These are phyloP conservation scores for Helarctos malayanus DNA, from an alignment of 2,797 vertebrate species.

Conservation along the genomic window DNA sequence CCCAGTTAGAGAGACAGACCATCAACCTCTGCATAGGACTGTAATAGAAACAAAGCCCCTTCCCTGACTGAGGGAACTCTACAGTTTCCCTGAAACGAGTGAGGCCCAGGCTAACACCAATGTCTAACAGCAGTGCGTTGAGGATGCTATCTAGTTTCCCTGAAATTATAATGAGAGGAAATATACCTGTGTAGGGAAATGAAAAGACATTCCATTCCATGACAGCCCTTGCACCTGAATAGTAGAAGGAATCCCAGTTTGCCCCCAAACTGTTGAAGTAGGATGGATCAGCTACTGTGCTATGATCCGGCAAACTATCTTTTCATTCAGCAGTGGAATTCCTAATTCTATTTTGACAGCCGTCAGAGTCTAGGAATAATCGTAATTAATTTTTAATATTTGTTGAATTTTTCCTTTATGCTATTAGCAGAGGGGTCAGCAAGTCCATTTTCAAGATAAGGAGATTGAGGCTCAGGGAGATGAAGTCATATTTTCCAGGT, in stretches of 20 bases:
- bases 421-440: neutral
- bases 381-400: neutral
- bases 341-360: neutral
- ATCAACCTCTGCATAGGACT: neutral
- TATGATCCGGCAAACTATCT: neutral
- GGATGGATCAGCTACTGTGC: neutral
- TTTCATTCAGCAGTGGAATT: neutral
- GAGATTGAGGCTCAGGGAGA: neutral
- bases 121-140: neutral
- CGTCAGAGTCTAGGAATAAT: neutral
- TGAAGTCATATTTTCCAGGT: neutral
- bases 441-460: neutral
- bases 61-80: neutral
- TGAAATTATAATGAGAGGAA: neutral
- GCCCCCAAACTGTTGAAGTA: neutral
- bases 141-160: neutral
- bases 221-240: neutral
- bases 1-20: neutral
- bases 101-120: neutral
- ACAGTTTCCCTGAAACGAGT: neutral
- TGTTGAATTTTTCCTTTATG: neutral
- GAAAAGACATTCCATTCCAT: neutral
- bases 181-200: neutral
- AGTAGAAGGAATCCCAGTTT: neutral
- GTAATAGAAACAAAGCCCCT: neutral